Base-by-base conservation (phyloP, 2,113 vertebrate species). In the Taurulus bubalis region DNA sequence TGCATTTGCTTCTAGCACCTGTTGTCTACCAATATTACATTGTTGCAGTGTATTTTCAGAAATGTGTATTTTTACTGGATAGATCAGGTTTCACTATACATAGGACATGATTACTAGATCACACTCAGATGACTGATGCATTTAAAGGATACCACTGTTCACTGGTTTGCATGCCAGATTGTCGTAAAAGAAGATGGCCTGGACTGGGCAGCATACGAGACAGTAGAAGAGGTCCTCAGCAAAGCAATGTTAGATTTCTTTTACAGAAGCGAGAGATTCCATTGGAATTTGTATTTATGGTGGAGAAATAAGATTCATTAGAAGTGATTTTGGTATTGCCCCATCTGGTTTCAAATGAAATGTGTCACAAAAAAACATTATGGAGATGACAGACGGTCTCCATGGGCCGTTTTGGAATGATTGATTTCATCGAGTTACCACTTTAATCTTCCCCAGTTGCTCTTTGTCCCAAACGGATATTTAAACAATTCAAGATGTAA, bases 41-140 rank as follows among this genome's bases (percentile, higher is more conserved):
- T 81, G 82, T 90, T 73, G 72, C 76, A 59, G 82, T 88, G 71
- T 90, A 85, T 89, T 91, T 84, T 90, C 79, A 87, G 77, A 87
- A 89, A 92, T 91, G 89, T 92, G 90, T 90, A 93, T 89, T 91
- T 92, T 86, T 87, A 85, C 59, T 36, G 66, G 75, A 82, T 89
- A 83, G 86, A 89, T 90, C 87, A 90, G 91, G 89, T 90, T 87
- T 83, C 79, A 73, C 58, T 74, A 53, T 68, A 64, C 20, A 60
- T 85, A 36, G 30, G 84, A 87, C 66, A 73, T 20, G 66, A 78
- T 45, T 65, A 77, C 67, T 68, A 75, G 65, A 75, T 71, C 70
- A 71, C 74, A 60, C 59, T 91, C 80, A 30, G 75, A 84, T 56
- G 63, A 78, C 36, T 42, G 18, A 82, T 63, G 49, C n/a, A 84